Evolutionary conservation across 2,797 vertebrate genomes (phyloP).

Genomic region (Furcifer pardalis): DNA sequence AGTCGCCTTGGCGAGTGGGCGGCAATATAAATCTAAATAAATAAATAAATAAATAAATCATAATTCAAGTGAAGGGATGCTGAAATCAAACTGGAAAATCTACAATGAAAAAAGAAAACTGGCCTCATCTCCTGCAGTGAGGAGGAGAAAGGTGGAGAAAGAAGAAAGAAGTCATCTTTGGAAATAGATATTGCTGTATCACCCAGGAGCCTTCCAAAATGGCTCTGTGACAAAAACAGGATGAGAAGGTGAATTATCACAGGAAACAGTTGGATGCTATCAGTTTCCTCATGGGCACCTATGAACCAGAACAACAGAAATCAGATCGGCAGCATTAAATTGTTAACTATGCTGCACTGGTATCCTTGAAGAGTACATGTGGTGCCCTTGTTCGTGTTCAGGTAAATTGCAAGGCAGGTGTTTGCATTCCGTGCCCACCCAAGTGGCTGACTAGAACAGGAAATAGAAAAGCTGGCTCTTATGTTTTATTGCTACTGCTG

Average conservation of each 20-base stretch:
- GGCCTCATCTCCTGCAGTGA: constrained; percentile 50
- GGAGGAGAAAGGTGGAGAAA: constrained; percentile 52
- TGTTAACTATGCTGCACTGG: constrained; percentile 69
- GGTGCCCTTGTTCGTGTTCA: not conserved
- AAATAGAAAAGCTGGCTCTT: constrained; percentile 20
- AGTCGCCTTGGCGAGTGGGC: too few relatives aligned
- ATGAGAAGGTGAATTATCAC: constrained; percentile 54
- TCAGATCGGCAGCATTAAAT: constrained; percentile 62
- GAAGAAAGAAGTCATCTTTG: constrained; percentile 59
- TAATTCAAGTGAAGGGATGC: constrained; percentile 56
- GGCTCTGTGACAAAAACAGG: constrained; percentile 65
- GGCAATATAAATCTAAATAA: too few relatives aligned
- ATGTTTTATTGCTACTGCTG: not conserved
- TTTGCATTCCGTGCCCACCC: constrained; percentile 6
- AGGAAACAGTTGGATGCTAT: constrained; percentile 71
- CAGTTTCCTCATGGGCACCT: constrained; percentile 65
- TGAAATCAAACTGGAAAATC: constrained; percentile 55
- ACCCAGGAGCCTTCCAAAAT: constrained; percentile 48
- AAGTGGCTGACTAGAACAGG: constrained; percentile 46
- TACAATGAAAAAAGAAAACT: constrained; percentile 30
- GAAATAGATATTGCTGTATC: constrained; percentile 59
- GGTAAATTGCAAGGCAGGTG: not conserved
- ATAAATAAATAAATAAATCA: too few relatives aligned
- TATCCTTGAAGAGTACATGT: constrained; percentile 27
- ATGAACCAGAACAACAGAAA: constrained; percentile 65